Conservation (phyloP, 2,797 vertebrate species). For the Melanogrammus aeglefinus region DNA sequence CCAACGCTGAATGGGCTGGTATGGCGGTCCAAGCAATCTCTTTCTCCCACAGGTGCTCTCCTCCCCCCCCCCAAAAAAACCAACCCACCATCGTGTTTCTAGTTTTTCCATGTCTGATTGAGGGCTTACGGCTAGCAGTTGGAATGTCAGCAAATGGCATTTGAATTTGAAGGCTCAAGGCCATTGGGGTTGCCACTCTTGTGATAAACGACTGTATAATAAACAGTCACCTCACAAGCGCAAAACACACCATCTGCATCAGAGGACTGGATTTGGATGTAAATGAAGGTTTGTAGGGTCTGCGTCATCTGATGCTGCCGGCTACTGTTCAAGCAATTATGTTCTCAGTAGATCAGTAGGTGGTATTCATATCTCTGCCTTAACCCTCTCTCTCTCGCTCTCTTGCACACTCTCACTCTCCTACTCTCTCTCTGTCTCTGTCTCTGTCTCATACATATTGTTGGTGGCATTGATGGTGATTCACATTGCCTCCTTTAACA, state of each 20-base stretch:
- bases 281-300: neutral
- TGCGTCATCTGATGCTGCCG: slow-evolving; percentile 1
- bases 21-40: neutral
- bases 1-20: neutral
- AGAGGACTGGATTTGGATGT: neutral
- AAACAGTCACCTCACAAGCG: neutral
- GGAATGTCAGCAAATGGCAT: neutral
- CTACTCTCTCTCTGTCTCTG: neutral
- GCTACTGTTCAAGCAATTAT: slow-evolving; percentile 18
- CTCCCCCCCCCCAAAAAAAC: too few species aligned
- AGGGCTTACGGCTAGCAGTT: neutral
- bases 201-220: neutral
- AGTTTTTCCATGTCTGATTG: slow-evolving; percentile 10
- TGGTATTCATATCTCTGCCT: slow-evolving; percentile 6
- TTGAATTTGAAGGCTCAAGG: slow-evolving; percentile 1
- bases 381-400: neutral
- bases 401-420: neutral
- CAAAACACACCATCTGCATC: neutral
- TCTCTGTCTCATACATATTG: neutral
- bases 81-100: slow-evolving; percentile 9
- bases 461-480: neutral
- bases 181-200: too few species aligned
- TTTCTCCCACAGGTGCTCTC: neutral
- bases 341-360: slow-evolving; percentile 44
- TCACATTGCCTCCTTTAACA: neutral